Conservation (phyloP, 2,113 vertebrate species). For the Nasalis larvatus region DNA sequence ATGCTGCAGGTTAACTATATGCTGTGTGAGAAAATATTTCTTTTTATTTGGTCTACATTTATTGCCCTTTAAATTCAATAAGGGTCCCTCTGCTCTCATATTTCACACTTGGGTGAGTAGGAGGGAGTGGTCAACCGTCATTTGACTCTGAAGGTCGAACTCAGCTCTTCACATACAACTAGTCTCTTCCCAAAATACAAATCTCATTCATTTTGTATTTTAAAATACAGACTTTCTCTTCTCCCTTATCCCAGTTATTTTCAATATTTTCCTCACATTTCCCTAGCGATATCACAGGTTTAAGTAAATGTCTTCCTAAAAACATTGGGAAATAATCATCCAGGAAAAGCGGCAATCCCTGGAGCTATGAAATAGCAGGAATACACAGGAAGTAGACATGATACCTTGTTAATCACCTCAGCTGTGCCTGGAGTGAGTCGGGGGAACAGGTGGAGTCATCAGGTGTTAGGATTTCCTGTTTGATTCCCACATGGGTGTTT, state of each 20-base stretch:
- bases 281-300: not conserved
- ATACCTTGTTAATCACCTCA: constrained; percentile 59
- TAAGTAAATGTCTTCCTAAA: constrained; percentile 31
- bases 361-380: constrained; percentile 55
- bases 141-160: not conserved
- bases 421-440: constrained; percentile 45
- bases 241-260: not conserved
- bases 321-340: constrained; percentile 51
- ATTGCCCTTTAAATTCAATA: constrained; percentile 55
- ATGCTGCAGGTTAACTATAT: constrained; percentile 54
- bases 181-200: not conserved
- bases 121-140: not conserved
- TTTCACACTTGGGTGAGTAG: not conserved
- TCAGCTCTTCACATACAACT: not conserved
- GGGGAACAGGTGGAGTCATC: constrained; percentile 57
- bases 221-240: not conserved
- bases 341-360: constrained; percentile 13
- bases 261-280: not conserved
- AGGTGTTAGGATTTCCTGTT: constrained; percentile 67
- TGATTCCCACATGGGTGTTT: constrained; percentile 25
- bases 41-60: constrained; percentile 63
- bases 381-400: constrained; percentile 55
- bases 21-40: constrained; percentile 56
- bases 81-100: constrained; percentile 51
- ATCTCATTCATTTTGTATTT: not conserved